A percentile compares a stretch with the other conserved stretches of the same genome.
Conservation (phyloP, 2,888 invertebrate species). For the Cryptocephalus moraei region DNA sequence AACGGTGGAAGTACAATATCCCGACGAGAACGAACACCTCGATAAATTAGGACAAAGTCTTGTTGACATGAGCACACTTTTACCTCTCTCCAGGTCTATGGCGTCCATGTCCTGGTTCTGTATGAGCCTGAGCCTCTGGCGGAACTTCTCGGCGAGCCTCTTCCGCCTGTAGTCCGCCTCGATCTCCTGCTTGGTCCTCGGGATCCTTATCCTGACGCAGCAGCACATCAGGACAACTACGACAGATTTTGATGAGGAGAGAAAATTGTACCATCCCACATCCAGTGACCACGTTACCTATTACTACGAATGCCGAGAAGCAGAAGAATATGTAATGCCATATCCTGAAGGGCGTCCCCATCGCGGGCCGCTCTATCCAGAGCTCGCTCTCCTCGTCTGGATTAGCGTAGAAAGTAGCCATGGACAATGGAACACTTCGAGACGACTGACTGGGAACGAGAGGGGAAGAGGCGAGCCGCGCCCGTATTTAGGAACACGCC, state of each 20-base stretch:
- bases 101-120: slow-evolving; percentile 80
- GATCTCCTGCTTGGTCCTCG: slow-evolving; percentile 90
- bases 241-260: no score
- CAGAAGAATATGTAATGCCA: slow-evolving; percentile 76
- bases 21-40: no score
- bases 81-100: slow-evolving; percentile 67
- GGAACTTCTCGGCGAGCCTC: slow-evolving; percentile 72
- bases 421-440: no score
- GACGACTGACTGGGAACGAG: no score
- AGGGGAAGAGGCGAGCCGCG: neutral
- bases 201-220: slow-evolving; percentile 82
- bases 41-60: no score
- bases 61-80: slow-evolving; percentile 2
- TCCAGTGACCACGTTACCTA: slow-evolving; percentile 41
- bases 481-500: slow-evolving; percentile 10
- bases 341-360: slow-evolving; percentile 57
- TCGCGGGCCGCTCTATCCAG: slow-evolving; percentile 64
- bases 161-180: slow-evolving; percentile 85
- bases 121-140: slow-evolving; percentile 68
- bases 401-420: slow-evolving; percentile 34
- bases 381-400: slow-evolving; percentile 35
- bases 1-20: no score
- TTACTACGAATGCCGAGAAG: slow-evolving; percentile 49
- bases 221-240: slow-evolving; percentile 80
- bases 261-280: no score